These are phyloP conservation scores for Sebastes taczanowskii DNA, from an alignment of 2,797 vertebrate genomes.

Conservation along the genomic window DNA sequence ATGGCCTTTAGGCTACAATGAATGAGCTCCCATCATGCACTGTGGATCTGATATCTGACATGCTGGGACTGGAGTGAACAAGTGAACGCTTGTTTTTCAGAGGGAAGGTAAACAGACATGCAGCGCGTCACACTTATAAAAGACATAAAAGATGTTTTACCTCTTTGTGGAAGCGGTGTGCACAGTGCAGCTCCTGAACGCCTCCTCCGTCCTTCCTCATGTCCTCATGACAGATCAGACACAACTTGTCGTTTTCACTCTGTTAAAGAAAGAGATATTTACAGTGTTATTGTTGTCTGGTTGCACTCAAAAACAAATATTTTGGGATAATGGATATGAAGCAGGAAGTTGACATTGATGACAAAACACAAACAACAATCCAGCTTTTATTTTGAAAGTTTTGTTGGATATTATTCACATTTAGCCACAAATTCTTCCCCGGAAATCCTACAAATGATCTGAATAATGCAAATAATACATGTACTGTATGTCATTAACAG, in stretches of 20 bases:
- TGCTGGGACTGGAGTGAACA: slow-evolving; percentile 23
- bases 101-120: neutral
- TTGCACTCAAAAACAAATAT: too few relatives aligned
- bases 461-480: neutral
- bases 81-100: neutral
- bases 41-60: slow-evolving; percentile 37
- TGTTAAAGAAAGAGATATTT: slow-evolving; percentile 36
- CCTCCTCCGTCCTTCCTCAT: slow-evolving; percentile 57
- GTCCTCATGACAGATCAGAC: slow-evolving; percentile 78
- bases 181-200: slow-evolving; percentile 73
- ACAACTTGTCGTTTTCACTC: slow-evolving; percentile 63
- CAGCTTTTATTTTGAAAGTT: too few relatives aligned
- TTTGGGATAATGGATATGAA: too few relatives aligned
- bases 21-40: slow-evolving; percentile 13
- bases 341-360: neutral
- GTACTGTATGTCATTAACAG: neutral
- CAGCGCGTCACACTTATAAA: neutral
- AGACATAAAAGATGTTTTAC: slow-evolving; percentile 36
- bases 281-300: neutral
- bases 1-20: too few relatives aligned
- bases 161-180: slow-evolving; percentile 81
- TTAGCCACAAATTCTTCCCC: neutral
- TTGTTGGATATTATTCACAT: neutral
- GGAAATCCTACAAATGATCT: neutral
- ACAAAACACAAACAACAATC: too few relatives aligned